Evolutionary conservation across 2,888 invertebrate genomes (phyloP), one percentile per base, ranked within the genome.

Genomic region (Graphium colonna): DNA sequence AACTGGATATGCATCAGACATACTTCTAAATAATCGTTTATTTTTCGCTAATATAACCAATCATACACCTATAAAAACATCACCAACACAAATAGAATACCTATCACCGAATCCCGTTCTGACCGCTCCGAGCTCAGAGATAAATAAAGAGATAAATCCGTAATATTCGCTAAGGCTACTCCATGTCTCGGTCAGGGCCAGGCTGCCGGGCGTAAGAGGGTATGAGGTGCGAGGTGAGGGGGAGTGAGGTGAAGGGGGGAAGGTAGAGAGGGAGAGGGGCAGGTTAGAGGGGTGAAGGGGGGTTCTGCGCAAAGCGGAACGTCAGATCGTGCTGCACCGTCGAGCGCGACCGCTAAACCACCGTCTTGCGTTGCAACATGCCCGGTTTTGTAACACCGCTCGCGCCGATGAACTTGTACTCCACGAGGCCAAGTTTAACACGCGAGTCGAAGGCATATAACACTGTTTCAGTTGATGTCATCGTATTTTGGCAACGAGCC

Each of bases 271-370:
- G 41, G 55, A 57, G 45, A 48, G 43, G 44, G 41, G 42, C 36
- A 45, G 44, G 31, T 53, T 48, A 43, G 66, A 61, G 68, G n/a
- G n/a, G n/a, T n/a, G 67, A 71, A 67, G 67, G 68, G 69, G 60
- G 59, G 63, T 73, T 73, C 73, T 77, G 79, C 83, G 82, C 77
- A 78, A 65, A 86, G 83, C 88, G 88, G 86, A 89, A 87, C 87
- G 86, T 74, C 77, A 87, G 88, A 88, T 87, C 88, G 88, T 89
- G 88, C 82, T 81, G 88, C 88, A 81, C 82, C 87, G 88, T 76
- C 81, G 72, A 89, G 88, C 88, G 81, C 88, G 83, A 88, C 89
- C 88, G 86, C 87, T 76, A 81, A 79, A 81, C n/a, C 75, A 80
- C 78, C 67, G 74, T 74, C 82, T 82, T 77, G 79, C 78, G 76